phyloP scores from a whole-genome alignment of 2,797 vertebrate species.

The Podarcis lilfordi region DNA sequence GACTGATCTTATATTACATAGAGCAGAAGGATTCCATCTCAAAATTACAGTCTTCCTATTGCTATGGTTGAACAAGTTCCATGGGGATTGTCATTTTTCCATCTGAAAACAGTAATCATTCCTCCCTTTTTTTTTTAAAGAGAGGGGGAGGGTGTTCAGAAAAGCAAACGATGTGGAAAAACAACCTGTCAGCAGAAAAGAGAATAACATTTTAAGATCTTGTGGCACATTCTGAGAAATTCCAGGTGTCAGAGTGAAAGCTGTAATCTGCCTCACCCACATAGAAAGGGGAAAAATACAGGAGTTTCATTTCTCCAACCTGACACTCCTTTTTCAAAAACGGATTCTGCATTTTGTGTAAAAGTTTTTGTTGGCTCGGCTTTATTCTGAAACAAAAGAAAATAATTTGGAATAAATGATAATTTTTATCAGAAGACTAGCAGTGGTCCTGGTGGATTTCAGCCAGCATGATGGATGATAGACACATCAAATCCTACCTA shows the following conservation, averaged over 20 bases:
- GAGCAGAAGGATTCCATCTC: constrained; percentile 57
- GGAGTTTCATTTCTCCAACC: neutral
- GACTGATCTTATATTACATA: constrained; percentile 23
- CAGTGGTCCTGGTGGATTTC: neutral
- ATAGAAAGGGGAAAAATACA: neutral
- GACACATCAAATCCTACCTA: no score
- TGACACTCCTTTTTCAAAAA: neutral
- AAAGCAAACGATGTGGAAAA: constrained; percentile 67
- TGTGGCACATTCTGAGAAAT: constrained; percentile 47
- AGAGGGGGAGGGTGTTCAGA: constrained; percentile 50
- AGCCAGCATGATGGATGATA: no score
- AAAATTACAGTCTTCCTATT: constrained; percentile 69
- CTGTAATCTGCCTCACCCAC: constrained; percentile 1
- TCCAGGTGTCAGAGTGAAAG: constrained; percentile 27
- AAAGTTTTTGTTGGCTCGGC: neutral
- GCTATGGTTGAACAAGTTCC: constrained; percentile 47
- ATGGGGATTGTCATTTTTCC: constrained; percentile 59
- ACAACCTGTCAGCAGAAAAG: constrained; percentile 56
- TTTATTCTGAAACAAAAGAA: neutral
- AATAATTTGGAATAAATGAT: neutral
- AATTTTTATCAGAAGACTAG: neutral
- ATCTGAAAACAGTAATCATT: constrained; percentile 63
- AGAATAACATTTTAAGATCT: constrained; percentile 60
- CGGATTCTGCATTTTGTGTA: neutral
- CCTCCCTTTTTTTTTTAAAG: constrained; percentile 40